A percentile compares a stretch with the other conserved stretches of the same genome.
phyloP scores from a whole-genome alignment of 2,888 invertebrate genomes.

The Morinoia aosen region DNA sequence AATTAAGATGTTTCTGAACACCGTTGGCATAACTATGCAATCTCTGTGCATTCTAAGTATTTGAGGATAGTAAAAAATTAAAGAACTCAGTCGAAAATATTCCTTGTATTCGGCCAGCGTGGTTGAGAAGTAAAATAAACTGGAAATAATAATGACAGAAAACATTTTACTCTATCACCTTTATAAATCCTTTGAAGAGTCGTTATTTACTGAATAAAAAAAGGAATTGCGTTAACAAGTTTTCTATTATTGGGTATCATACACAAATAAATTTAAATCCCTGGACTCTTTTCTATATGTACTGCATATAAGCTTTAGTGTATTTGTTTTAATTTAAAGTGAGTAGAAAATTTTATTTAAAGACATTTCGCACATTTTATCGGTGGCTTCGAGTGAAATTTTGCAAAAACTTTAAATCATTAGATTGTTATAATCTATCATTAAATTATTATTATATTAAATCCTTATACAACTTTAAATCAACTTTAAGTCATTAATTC shows the following conservation, averaged over 20 bases:
- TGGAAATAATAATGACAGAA: background rate
- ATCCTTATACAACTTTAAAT: too few relatives aligned
- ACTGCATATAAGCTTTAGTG: too few relatives aligned
- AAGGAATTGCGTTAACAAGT: background rate
- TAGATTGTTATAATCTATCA: too few relatives aligned
- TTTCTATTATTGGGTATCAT: background rate
- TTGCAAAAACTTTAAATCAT: background rate
- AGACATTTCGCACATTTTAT: background rate
- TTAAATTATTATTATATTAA: too few relatives aligned
- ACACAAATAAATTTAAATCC: background rate
- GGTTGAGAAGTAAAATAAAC: background rate
- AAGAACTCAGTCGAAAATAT: background rate
- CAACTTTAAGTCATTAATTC: too few relatives aligned
- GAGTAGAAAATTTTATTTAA: background rate
- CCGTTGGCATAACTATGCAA: too few relatives aligned
- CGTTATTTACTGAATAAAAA: background rate
- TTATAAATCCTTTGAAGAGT: background rate
- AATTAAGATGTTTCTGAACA: too few relatives aligned
- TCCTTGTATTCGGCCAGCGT: background rate
- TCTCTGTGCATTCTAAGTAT: too few relatives aligned
- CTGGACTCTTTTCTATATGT: too few relatives aligned
- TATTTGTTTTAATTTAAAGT: background rate
- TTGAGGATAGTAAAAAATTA: too few relatives aligned
- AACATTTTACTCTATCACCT: background rate
- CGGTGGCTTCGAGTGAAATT: background rate